Base-by-base conservation (phyloP, 1,140 invertebrate genomes). In the Drosophila virilis region DNA sequence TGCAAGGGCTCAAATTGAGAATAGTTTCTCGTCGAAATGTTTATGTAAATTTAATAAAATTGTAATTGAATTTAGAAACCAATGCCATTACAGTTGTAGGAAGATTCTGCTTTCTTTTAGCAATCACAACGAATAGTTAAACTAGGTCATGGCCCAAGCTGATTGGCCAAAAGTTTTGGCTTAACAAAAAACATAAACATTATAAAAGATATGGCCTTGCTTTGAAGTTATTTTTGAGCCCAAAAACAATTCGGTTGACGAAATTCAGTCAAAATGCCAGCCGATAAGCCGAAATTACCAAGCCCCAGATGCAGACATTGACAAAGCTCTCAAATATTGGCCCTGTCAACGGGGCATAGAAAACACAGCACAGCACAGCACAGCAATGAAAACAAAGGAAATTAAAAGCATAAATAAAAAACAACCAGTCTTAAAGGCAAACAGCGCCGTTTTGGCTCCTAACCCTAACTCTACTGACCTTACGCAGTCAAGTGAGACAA, bases 331-430 rank as follows among this genome's bases (percentile, higher is more conserved):
- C 58, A 86, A 81, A 88, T 88, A 86, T 86, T 86, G 78, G 72
- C 73, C 61, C 28, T 75, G 73, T 71, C 73, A 75, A 71, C 60
- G 54, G 42, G 57, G 43, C 68, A 35, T 68, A 37, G 38, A 50
- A 37, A 58, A 64, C 58, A 32, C 38, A 57, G n/a, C 35, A 59
- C 28, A 69, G 57, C 40, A 68, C 67, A 50, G 65, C 32, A 73
- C 40, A 48, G 46, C 76, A 77, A 72, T 68, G 60, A 72, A 83
- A 86, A 83, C 79, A 88, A 77, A 88, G 83, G 83, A 86, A 86
- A 86, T 86, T 86, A 86, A 88, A 86, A 79, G 77, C 83, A 86
- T 86, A 86, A 86, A 86, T 86, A 86, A 86, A 80, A 77, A 33
- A 67, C 61, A 68, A 58, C 82, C 67, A 28, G 45, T 1, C 71